A percentile compares a stretch with the other conserved stretches of the same genome.
phyloP scores from a whole-genome alignment of 2,113 vertebrate genomes.

The Dipodomys spectabilis region DNA sequence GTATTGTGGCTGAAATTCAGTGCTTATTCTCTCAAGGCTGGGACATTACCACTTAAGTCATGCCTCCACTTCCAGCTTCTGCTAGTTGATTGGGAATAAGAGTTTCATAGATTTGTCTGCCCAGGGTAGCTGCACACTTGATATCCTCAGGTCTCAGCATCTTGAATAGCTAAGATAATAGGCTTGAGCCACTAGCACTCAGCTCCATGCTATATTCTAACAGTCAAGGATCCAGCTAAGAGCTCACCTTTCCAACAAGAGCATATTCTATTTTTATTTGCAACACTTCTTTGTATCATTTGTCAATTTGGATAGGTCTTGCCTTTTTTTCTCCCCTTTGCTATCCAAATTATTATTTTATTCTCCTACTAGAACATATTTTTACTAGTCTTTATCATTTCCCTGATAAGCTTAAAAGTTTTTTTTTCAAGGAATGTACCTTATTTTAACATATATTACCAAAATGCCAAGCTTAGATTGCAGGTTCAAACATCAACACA shows the following conservation, averaged over 20 bases:
- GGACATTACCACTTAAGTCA: too few species aligned
- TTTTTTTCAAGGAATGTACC: neutral
- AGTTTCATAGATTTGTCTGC: too few species aligned
- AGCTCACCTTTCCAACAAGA: neutral
- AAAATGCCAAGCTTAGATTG: neutral
- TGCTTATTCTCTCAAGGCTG: too few species aligned
- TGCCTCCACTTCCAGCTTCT: too few species aligned
- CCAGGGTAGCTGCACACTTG: too few species aligned
- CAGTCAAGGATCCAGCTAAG: neutral
- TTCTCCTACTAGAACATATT: neutral
- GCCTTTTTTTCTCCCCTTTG: neutral
- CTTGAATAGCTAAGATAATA: too few species aligned
- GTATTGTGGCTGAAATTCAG: too few species aligned
- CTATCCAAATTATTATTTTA: neutral
- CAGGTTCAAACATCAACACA: neutral
- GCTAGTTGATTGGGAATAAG: too few species aligned
- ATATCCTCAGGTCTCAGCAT: too few species aligned
- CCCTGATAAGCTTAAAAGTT: neutral
- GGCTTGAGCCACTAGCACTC: too few species aligned
- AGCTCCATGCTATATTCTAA: neutral
- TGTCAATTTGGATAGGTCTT: neutral
- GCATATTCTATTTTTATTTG: neutral
- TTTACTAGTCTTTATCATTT: neutral
- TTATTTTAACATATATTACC: neutral
- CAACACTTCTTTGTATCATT: neutral